A percentile compares a stretch with the other conserved stretches of the same genome.
Evolutionary conservation across 2,797 vertebrate species (phyloP).

Genomic region (Spinus olivaceus): DNA sequence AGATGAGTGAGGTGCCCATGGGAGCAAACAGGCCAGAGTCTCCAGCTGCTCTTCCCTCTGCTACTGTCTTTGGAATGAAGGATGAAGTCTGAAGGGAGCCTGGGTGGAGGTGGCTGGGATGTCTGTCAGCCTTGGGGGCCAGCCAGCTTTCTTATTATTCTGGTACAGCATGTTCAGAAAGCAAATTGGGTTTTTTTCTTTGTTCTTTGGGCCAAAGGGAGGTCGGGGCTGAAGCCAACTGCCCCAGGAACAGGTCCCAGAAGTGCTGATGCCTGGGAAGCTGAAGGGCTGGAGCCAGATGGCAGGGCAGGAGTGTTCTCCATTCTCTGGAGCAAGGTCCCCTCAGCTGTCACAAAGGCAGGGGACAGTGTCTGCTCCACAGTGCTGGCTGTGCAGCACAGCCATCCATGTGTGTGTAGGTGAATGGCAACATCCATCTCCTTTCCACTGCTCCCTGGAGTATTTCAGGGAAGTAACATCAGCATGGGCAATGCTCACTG

Average conservation of each 20-base stretch:
- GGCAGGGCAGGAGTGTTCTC: not conserved
- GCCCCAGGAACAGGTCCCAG: not conserved
- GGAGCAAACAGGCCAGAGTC: not conserved
- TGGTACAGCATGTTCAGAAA: not conserved
- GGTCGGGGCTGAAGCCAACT: not conserved
- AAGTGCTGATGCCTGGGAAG: not conserved
- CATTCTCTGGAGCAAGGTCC: not conserved
- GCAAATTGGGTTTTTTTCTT: accelerated
- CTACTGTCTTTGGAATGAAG: not conserved
- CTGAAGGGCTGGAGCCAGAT: not conserved
- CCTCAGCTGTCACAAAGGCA: not conserved
- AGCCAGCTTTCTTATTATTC: not conserved
- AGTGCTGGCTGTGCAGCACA: not conserved
- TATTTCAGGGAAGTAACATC: not conserved
- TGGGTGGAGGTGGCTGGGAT: not conserved
- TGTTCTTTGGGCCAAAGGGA: not conserved
- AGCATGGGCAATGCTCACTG: not conserved
- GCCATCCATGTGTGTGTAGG: not conserved
- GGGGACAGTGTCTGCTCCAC: not conserved
- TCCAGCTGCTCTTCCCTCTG: not conserved
- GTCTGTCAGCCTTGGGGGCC: not conserved
- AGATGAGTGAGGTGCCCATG: not conserved
- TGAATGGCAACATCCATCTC: not conserved
- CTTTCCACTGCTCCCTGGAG: not conserved
- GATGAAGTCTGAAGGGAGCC: not conserved